Conservation (phyloP, 2,888 invertebrate species). For the Agelastica alni region DNA sequence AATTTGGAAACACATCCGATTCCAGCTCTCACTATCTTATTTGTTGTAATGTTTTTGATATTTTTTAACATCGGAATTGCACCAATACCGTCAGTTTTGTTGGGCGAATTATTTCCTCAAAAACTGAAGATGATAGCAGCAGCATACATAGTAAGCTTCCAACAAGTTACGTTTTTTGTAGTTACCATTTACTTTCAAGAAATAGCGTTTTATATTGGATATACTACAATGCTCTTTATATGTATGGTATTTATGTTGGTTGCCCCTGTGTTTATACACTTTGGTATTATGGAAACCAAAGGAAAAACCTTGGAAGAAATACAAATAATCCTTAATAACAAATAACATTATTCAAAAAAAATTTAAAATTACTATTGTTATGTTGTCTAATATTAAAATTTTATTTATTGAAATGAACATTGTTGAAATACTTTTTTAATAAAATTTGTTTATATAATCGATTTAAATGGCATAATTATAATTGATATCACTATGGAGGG, state of each 20-base stretch:
- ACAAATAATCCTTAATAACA: slow-evolving; percentile 9
- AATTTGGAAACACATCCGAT: not conserved
- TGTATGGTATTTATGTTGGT: not conserved
- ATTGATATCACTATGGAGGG: no score
- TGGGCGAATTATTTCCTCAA: slow-evolving; percentile 11
- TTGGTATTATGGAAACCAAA: slow-evolving; percentile 15
- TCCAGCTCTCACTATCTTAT: slow-evolving; percentile 7
- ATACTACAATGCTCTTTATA: slow-evolving; percentile 4
- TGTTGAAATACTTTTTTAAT: no score
- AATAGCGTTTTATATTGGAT: slow-evolving; percentile 4
- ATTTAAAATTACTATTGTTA: not conserved
- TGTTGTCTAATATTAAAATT: no score
- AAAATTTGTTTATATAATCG: no score
- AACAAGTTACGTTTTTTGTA: slow-evolving; percentile 7
- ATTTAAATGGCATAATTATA: no score
- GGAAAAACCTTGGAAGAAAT: slow-evolving; percentile 9
- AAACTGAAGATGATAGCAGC: slow-evolving; percentile 7
- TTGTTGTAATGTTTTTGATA: slow-evolving; percentile 8
- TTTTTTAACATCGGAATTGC: slow-evolving; percentile 9
- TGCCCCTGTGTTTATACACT: slow-evolving; percentile 1
- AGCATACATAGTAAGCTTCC: slow-evolving; percentile 7
- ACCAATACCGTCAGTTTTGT: slow-evolving; percentile 3
- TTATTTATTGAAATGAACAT: no score
- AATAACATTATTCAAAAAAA: not conserved
- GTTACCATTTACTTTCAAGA: slow-evolving; percentile 3